A percentile compares a stretch with the other conserved stretches of the same genome.
These are phyloP conservation scores for Maconellicoccus hirsutus DNA, from an alignment of 1,140 invertebrate species.

Conservation along the genomic window DNA sequence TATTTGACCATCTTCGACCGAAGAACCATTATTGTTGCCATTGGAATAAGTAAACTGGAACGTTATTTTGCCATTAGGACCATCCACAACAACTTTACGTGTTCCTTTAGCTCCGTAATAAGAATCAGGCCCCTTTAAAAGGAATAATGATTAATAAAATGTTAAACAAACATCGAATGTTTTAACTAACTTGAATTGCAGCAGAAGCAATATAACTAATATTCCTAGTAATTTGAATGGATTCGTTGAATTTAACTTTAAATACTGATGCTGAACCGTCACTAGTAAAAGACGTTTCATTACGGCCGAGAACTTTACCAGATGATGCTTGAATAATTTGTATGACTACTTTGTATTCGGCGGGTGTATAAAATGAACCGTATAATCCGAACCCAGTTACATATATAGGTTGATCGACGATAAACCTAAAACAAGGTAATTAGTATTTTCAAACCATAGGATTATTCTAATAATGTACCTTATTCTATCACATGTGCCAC, in stretches of 20 bases:
- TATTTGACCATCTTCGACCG: slow-evolving; percentile 81
- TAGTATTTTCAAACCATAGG: background rate
- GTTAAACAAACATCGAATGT: background rate
- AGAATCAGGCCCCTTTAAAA: slow-evolving; percentile 68
- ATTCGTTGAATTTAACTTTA: slow-evolving; percentile 79
- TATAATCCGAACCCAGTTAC: slow-evolving; percentile 80
- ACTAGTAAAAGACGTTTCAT: slow-evolving; percentile 63
- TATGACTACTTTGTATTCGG: slow-evolving; percentile 68
- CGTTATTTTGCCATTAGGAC: slow-evolving; percentile 58
- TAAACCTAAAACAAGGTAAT: slow-evolving; percentile 47
- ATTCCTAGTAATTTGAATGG: slow-evolving; percentile 68
- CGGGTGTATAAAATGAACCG: slow-evolving; percentile 70
- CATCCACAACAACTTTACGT: slow-evolving; percentile 61
- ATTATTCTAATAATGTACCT: slow-evolving; percentile 39
- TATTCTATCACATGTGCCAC: slow-evolving; percentile 72
- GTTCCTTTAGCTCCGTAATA: slow-evolving; percentile 77
- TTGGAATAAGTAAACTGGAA: slow-evolving; percentile 78
- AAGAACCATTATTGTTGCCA: slow-evolving; percentile 82
- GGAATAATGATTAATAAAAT: background rate
- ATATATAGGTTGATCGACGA: slow-evolving; percentile 69
- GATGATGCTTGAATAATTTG: slow-evolving; percentile 66
- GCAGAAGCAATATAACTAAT: slow-evolving; percentile 72
- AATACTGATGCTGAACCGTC: slow-evolving; percentile 74
- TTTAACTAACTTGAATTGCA: slow-evolving; percentile 56
- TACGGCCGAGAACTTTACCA: slow-evolving; percentile 61